A percentile compares a stretch with the other conserved stretches of the same genome.
Conservation (phyloP, 2,113 vertebrate species). For the Pteronura brasiliensis region DNA sequence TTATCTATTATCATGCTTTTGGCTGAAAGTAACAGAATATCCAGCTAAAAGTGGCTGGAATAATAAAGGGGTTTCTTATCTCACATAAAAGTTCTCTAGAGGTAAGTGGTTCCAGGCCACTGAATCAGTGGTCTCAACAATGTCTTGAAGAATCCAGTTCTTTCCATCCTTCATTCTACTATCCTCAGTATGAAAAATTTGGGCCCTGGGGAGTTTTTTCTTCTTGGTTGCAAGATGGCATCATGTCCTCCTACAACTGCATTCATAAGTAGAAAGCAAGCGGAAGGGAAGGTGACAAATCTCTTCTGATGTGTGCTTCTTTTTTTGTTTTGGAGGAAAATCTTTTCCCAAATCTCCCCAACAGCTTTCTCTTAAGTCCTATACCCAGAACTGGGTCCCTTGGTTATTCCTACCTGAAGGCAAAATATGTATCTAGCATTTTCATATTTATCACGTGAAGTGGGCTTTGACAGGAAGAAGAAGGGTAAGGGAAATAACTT, state of each 20-base stretch:
- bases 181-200: not conserved
- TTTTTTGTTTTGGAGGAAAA: not conserved
- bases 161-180: not conserved
- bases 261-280: not conserved
- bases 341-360: not conserved
- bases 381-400: not conserved
- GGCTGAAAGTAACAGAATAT: not conserved
- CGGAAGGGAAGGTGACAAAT: not conserved
- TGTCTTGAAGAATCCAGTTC: not conserved
- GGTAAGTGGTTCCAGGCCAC: not conserved
- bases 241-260: not conserved
- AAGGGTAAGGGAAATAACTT: not conserved
- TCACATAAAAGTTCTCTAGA: slow-evolving; percentile 1
- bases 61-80: not conserved
- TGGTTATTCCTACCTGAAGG: not conserved
- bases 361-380: not conserved
- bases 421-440: not conserved
- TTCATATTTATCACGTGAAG: not conserved
- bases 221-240: not conserved
- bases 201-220: not conserved
- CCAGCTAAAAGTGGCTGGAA: not conserved
- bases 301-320: not conserved
- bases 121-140: not conserved
- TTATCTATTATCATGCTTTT: not conserved
- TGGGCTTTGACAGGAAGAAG: not conserved